Conservation (phyloP, 2,888 invertebrate species). For the Dasysyrphus tricinctus region DNA sequence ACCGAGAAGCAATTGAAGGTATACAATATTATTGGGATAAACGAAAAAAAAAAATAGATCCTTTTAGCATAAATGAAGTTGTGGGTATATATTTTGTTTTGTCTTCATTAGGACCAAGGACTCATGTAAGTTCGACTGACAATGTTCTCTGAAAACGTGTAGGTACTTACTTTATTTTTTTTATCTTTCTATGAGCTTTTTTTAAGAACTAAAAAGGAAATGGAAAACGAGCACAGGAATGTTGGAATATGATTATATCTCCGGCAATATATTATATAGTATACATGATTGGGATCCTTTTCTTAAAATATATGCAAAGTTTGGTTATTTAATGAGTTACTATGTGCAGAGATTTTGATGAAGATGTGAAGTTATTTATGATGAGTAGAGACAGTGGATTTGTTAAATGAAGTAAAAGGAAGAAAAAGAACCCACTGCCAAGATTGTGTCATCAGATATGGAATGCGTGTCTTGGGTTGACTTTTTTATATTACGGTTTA, state of each 20-base stretch:
- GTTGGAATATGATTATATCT: background rate
- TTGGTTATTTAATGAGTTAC: conserved; percentile 8
- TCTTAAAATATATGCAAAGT: background rate
- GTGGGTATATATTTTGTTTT: conserved; percentile 20
- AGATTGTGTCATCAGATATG: background rate
- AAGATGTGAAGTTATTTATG: conserved; percentile 19
- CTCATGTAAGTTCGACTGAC: background rate
- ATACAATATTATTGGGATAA: background rate
- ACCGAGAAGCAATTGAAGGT: background rate
- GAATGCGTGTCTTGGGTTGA: conserved; percentile 12
- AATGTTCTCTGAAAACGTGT: background rate
- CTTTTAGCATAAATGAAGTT: conserved; percentile 52
- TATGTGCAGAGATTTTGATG: conserved; percentile 3
- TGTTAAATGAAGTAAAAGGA: background rate
- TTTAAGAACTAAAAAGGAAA: background rate
- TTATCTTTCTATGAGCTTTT: background rate
- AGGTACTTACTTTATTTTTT: background rate
- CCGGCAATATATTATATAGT: background rate
- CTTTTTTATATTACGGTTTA: background rate
- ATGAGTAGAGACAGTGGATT: background rate
- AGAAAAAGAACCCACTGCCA: background rate
- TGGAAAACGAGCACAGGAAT: background rate
- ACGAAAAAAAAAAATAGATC: conserved; percentile 32
- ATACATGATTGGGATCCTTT: background rate
- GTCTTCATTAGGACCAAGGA: conserved; percentile 7